Percentiles rank a stretch among this genome's conserved stretches.
Conservation (phyloP, 2,113 vertebrate genomes). For the Acrocephalus kingi region DNA sequence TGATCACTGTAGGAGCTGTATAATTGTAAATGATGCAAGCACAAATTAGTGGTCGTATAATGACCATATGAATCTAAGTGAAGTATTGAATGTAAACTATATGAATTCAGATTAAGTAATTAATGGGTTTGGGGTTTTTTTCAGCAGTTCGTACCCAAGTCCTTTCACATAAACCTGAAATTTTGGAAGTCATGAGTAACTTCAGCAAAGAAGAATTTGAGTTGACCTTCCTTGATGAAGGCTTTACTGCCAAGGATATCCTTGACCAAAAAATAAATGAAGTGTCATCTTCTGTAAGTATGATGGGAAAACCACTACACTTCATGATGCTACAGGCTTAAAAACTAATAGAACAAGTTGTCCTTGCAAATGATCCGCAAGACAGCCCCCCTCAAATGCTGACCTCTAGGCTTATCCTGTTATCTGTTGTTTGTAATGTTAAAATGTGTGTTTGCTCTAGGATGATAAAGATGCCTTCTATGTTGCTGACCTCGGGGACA, state of each 20-base stretch:
- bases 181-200: conserved; percentile 77
- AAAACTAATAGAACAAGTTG: background rate
- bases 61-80: background rate
- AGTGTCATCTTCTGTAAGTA: conserved; percentile 88
- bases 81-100: background rate
- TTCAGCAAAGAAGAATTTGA: conserved; percentile 80
- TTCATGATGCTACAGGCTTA: background rate
- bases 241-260: conserved; percentile 91
- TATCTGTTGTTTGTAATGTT: background rate
- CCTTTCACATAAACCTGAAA: background rate
- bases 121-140: background rate
- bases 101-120: background rate
- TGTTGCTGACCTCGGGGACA: conserved; percentile 92
- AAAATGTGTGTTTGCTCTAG: conserved; percentile 67
- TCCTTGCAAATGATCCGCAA: background rate
- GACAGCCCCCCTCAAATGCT: background rate
- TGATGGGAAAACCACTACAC: background rate
- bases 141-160: conserved; percentile 63
- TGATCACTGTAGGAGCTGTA: background rate
- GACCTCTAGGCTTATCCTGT: background rate
- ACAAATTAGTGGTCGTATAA: background rate
- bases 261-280: conserved; percentile 97
- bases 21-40: background rate
- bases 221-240: conserved; percentile 91
- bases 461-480: conserved; percentile 98